Conservation (phyloP, 2,113 vertebrate genomes). For the Eira barbara region DNA sequence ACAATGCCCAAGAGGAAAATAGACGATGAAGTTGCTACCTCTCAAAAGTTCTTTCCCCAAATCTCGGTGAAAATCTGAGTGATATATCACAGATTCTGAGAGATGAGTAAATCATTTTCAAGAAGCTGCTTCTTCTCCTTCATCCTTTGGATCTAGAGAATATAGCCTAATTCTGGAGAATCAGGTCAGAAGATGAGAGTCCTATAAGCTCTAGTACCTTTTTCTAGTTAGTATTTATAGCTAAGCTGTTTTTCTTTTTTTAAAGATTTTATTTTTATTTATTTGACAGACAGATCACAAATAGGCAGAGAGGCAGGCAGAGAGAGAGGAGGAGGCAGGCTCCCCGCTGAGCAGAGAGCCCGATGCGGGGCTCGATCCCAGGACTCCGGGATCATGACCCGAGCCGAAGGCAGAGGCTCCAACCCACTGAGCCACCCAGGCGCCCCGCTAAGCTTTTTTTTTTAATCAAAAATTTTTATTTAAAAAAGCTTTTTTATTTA, state of each 20-base stretch:
- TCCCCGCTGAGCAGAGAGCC: too few species aligned
- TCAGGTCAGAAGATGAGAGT: not conserved
- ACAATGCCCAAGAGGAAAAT: not conserved
- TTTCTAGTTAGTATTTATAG: not conserved
- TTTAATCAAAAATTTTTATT: not conserved
- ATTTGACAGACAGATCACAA: too few species aligned
- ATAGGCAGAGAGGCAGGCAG: too few species aligned
- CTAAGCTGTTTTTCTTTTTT: too few species aligned
- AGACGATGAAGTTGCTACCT: not conserved
- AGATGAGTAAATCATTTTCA: not conserved
- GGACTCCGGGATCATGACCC: too few species aligned
- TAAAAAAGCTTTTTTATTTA: not conserved
- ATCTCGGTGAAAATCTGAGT: not conserved
- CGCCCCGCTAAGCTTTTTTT: too few species aligned
- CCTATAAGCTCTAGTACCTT: not conserved
- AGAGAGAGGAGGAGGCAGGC: too few species aligned
- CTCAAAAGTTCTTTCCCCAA: not conserved
- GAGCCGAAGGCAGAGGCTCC: too few species aligned
- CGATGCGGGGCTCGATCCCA: too few species aligned
- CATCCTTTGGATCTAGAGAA: not conserved
- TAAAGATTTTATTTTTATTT: too few species aligned
- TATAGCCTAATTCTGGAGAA: not conserved
- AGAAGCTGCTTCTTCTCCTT: not conserved
- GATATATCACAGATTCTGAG: not conserved
- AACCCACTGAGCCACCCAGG: too few species aligned